Evolutionary conservation across 2,113 vertebrate genomes (phyloP), one percentile per base, ranked within the genome.

Genomic region (Pollimyrus isidori): DNA sequence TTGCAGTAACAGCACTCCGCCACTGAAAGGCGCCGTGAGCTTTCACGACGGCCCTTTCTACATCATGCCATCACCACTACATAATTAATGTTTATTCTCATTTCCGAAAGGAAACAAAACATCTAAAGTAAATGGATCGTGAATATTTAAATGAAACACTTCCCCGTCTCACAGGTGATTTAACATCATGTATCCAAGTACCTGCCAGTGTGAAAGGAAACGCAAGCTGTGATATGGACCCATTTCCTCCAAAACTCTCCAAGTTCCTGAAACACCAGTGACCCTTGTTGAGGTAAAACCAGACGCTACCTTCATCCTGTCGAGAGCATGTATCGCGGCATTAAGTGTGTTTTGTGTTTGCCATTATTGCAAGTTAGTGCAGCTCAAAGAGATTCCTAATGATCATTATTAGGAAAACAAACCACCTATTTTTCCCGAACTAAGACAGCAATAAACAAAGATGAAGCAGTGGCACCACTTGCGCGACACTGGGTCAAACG

Each of bases 1-100:
- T 0, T 82, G 73, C 88, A 89, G 85, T 89, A 87, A 7, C 89
- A 23, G 19, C 26, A 23, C 15, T 53, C 48, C 3, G 48, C 84
- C 84, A 87, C 84, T 13, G 35, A 62, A 89, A 73, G 89, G 89
- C 49, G 58, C 58, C 86, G 9, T 52, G 84, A 73, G 84, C 84
- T 76, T 52, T 73, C 45, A 0, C 17, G 15, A 17, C 2, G 30
- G 45, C 19, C 3, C 26, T 89, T 84, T 84, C 50, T 26, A 42
- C 35, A 11, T 62, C 53, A 21, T 62, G 19, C 53, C 19, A 62
- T 45, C 42, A 15, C n/a, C 17, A 58, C 6, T 45, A 30, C 7
- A 23, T 26, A 65, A 53, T 50, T 35, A 45, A n/a, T 87, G n/a
- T 35, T 87, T 52, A 87, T 35, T 87, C 50, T 45, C 19, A 87